These are phyloP conservation scores for Apistogramma diplotaenia DNA, from an alignment of 2,113 vertebrate species.

Conservation along the genomic window DNA sequence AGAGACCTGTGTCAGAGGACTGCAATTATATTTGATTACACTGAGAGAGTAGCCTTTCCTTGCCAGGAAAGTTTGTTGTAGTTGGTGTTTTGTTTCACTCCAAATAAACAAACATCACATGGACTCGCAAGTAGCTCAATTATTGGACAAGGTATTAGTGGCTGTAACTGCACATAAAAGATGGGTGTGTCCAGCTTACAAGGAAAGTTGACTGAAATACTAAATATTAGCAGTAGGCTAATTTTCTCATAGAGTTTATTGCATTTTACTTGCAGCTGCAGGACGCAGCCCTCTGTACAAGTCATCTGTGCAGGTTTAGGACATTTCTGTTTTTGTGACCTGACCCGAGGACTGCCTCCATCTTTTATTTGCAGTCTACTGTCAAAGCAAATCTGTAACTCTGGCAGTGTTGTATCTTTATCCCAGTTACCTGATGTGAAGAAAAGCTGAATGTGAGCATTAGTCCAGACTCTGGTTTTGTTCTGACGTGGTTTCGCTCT, in stretches of 20 bases:
- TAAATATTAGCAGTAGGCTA: too few species aligned
- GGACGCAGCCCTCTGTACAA: too few species aligned
- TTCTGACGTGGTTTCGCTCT: not conserved
- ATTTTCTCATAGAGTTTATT: too few species aligned
- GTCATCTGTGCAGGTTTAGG: not conserved
- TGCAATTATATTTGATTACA: not conserved
- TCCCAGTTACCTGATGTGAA: not conserved
- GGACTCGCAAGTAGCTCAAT: not conserved
- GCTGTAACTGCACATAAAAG: not conserved
- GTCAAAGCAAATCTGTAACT: not conserved
- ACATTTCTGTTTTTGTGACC: not conserved
- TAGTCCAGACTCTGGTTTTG: not conserved
- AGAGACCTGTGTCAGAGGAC: not conserved
- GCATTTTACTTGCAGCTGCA: too few species aligned
- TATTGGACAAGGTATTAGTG: not conserved
- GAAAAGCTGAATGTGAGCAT: not conserved
- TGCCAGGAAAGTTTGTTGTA: not conserved
- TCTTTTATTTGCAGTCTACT: not conserved
- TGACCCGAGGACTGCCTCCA: not conserved
- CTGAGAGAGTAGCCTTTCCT: not conserved
- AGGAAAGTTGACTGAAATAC: not conserved
- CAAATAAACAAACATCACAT: not conserved
- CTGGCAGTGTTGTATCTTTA: not conserved
- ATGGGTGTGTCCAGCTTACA: not conserved
- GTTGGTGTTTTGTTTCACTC: not conserved